phyloP scores from a whole-genome alignment of 1,140 invertebrate species.

The Melitaea cinxia region DNA sequence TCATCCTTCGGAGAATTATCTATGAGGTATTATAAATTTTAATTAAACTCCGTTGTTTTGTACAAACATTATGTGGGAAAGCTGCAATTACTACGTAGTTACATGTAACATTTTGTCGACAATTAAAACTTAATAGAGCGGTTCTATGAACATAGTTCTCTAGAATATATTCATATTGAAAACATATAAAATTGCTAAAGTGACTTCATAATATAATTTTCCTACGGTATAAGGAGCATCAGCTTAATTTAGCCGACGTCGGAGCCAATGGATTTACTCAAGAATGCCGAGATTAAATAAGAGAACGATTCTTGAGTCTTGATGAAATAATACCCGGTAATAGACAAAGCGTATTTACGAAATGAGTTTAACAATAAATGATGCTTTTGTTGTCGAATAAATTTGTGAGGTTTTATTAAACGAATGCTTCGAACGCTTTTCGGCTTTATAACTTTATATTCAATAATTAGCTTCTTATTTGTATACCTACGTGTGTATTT shows the following conservation, averaged over 20 bases:
- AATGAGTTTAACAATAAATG: conserved; percentile 7
- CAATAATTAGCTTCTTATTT: too few relatives aligned
- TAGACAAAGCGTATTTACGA: conserved; percentile 21
- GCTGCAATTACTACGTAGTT: not conserved
- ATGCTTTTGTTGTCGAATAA: not conserved
- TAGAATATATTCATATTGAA: conserved; percentile 1
- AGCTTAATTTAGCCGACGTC: conserved; percentile 29
- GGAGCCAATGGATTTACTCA: conserved; percentile 33
- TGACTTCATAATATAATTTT: conserved; percentile 29
- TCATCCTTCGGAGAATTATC: not conserved
- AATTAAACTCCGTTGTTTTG: not conserved
- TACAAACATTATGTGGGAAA: not conserved
- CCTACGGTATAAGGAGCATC: conserved; percentile 19
- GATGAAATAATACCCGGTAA: conserved; percentile 30
- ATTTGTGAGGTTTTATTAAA: not conserved
- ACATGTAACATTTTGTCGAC: conserved; percentile 2
- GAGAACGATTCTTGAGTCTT: conserved; percentile 30
- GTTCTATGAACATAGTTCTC: conserved; percentile 8
- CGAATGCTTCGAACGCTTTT: not conserved
- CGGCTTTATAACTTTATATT: too few relatives aligned
- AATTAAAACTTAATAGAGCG: conserved; percentile 16
- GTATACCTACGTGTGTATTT: too few relatives aligned
- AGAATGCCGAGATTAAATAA: conserved; percentile 36
- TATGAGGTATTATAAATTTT: not conserved
- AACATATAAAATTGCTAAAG: not conserved